Base-by-base conservation (phyloP, 2,113 vertebrate genomes). In the Zingel zingel region DNA sequence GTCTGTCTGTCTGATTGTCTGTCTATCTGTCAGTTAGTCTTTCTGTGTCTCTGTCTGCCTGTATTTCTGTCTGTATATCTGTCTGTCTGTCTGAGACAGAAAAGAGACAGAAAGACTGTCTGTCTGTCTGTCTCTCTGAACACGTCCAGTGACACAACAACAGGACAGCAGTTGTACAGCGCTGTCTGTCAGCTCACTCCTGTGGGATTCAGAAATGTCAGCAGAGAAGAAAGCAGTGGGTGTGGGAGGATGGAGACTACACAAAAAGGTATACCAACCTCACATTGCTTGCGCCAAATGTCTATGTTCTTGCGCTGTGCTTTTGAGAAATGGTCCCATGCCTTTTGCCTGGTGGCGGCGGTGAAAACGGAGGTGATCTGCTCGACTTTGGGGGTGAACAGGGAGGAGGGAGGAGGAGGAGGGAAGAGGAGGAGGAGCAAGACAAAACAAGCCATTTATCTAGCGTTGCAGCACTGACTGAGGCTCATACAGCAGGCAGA, bases 321-420 rank as follows among this genome's bases (percentile, higher is more conserved):
- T 98, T 99, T 99, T 94, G 98, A 97, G 97, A 99, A 99, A 98
- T 99, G 98, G 97, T 99, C 98, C 98, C 98, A 99, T 94, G 98
- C 97, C 97, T 99, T 99, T 97, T 99, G 98, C 95, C 97, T 96
- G 96, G 97, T 96, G 94, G 98, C 97, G 94, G 98, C 97, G 96
- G 96, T 97, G 97, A 99, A 99, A 95, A 99, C 98, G 93, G 96
- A 95, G 94, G 96, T 97, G 97, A 99, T 99, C 98, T 99, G 98
- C 97, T 99, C 98, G 96, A 99, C 98, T 99, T 98, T 95, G 95
- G 96, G 97, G 86, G 39, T 73, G 80, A 69, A 84, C 33, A 59
- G 62, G 96, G 96, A 96, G 96, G 97, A 96, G 95, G 97, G 97
- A 74, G 65, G 66, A 58, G 36, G 81, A 53, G 66, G 61, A 16